phyloP scores from a whole-genome alignment of 1,140 invertebrate species.

The Adoxophyes honmai region DNA sequence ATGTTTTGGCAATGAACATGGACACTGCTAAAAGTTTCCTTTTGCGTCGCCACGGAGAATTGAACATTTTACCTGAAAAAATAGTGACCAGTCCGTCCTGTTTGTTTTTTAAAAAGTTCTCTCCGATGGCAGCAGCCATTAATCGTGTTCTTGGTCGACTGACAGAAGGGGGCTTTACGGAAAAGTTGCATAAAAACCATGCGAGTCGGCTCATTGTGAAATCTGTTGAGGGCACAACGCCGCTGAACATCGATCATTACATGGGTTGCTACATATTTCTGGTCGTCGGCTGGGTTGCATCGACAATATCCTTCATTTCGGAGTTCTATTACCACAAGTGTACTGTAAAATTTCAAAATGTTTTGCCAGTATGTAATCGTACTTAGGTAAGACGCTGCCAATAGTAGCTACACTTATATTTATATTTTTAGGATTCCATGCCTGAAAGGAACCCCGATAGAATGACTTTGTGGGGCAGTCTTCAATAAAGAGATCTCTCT shows the following conservation, averaged over 20 bases:
- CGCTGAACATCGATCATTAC: conserved; percentile 46
- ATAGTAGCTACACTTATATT: too few relatives aligned
- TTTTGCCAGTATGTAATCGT: too few relatives aligned
- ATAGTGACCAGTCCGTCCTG: conserved; percentile 39
- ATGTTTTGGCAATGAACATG: conserved; percentile 50
- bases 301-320: conserved; percentile 38
- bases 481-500: too few relatives aligned
- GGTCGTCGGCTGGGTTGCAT: conserved; percentile 42
- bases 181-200: conserved; percentile 47
- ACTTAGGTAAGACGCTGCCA: not conserved
- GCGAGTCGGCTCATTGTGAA: conserved; percentile 17
- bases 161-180: conserved; percentile 39
- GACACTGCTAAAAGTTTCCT: conserved; percentile 35
- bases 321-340: conserved; percentile 32
- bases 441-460: too few relatives aligned
- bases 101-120: conserved; percentile 62
- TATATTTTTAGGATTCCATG: too few relatives aligned
- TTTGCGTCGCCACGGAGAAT: conserved; percentile 27
- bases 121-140: conserved; percentile 37
- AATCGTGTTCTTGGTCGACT: conserved; percentile 41
- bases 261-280: conserved; percentile 52
- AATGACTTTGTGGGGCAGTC: too few relatives aligned
- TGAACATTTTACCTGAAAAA: conserved; percentile 40
- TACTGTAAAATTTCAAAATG: not conserved
- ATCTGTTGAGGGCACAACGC: conserved; percentile 18